phyloP scores from a whole-genome alignment of 1,140 invertebrate genomes.

The Drosophila kepulauana region DNA sequence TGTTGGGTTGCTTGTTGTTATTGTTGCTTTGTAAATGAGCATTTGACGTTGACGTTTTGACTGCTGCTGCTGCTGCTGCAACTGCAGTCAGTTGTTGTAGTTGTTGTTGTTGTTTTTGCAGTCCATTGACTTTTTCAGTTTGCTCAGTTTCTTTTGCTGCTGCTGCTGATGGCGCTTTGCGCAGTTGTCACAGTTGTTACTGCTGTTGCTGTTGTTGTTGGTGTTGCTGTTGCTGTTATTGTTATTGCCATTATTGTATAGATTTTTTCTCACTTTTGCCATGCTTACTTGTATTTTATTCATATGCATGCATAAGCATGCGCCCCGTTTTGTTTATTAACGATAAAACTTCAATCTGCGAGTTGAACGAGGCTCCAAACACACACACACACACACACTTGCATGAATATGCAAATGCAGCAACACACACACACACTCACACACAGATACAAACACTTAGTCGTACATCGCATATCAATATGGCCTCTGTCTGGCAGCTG shows the following conservation, averaged over 20 bases:
- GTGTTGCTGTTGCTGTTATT: slow-evolving; percentile 27
- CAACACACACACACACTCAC: slow-evolving; percentile 1
- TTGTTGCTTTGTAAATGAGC: slow-evolving; percentile 52
- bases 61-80: slow-evolving; percentile 37
- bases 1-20: slow-evolving; percentile 43
- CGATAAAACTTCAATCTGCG: slow-evolving; percentile 40
- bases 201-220: slow-evolving; percentile 17
- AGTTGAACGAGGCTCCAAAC: slow-evolving; percentile 1
- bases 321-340: slow-evolving; percentile 59
- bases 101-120: slow-evolving; percentile 65
- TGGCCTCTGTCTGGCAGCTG: slow-evolving; percentile 15
- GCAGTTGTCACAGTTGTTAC: slow-evolving; percentile 56
- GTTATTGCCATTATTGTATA: slow-evolving; percentile 60
- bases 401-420: background rate
- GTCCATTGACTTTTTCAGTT: slow-evolving; percentile 78
- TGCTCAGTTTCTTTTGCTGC: slow-evolving; percentile 51
- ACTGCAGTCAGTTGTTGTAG: slow-evolving; percentile 44
- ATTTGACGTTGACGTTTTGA: slow-evolving; percentile 59
- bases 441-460: slow-evolving; percentile 2
- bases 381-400: background rate
- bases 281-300: slow-evolving; percentile 42
- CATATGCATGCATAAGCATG: slow-evolving; percentile 53
- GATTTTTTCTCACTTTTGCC: slow-evolving; percentile 56
- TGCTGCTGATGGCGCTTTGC: slow-evolving; percentile 41
- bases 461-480: slow-evolving; percentile 4